Conservation (phyloP, 2,113 vertebrate species). For the Fulmarus glacialis region DNA sequence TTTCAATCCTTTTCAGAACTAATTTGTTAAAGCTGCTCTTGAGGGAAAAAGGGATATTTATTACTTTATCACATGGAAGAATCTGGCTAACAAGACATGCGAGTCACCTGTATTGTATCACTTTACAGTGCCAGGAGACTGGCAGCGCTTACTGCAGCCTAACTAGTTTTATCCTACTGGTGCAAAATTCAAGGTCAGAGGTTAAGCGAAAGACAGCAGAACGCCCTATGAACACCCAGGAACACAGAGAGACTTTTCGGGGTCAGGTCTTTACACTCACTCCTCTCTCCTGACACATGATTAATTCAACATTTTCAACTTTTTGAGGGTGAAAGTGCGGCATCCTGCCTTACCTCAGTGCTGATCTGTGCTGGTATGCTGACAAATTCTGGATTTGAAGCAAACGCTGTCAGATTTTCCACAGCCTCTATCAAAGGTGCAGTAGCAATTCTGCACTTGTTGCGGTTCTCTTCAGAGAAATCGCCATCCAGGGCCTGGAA, state of each 20-base stretch:
- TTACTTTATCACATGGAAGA: not conserved
- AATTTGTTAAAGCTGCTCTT: not conserved
- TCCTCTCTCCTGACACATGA: not conserved
- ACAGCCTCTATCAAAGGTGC: constrained; percentile 93
- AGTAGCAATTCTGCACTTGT: constrained; percentile 89
- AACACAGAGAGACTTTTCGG: not conserved
- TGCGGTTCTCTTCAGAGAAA: constrained; percentile 96
- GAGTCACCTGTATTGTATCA: not conserved
- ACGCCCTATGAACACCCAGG: not conserved
- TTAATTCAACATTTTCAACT: not conserved
- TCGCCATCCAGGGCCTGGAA: constrained; percentile 91
- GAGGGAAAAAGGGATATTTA: not conserved
- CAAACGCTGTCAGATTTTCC: constrained; percentile 94
- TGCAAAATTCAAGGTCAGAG: not conserved
- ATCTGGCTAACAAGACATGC: not conserved
- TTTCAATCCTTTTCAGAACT: not conserved
- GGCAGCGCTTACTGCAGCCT: not conserved
- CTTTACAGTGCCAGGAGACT: not conserved
- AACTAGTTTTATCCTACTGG: not conserved
- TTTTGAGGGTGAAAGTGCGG: not conserved
- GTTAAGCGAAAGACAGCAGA: not conserved
- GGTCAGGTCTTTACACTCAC: not conserved
- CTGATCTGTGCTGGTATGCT: constrained; percentile 97
- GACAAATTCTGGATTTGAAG: constrained; percentile 96
- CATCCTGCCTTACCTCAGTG: constrained; percentile 84